These are phyloP conservation scores for Hormiphora californensis DNA, from an alignment of 37 sponge, comb jelly and placozoan species.

Conservation along the genomic window DNA sequence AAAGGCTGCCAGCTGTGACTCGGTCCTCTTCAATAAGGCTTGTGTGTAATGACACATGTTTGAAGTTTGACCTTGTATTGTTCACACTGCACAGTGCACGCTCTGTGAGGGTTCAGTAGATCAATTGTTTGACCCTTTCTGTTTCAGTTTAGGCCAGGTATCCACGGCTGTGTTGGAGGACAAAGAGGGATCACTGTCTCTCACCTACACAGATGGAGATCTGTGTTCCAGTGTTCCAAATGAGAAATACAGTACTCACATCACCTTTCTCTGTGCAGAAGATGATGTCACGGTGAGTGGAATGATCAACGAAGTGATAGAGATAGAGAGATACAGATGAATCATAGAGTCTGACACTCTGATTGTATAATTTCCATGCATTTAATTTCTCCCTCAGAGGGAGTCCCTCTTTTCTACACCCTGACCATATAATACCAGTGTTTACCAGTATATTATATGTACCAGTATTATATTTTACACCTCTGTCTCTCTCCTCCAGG, in stretches of 20 bases:
- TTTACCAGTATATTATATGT: not conserved
- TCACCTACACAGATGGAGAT: conserved; percentile 6
- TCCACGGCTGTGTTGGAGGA: not conserved
- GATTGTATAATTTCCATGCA: too few relatives aligned
- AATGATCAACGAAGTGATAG: too few relatives aligned
- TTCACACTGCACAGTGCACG: too few relatives aligned
- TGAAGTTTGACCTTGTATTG: too few relatives aligned
- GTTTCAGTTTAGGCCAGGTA: conserved; percentile 11
- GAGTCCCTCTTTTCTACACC: too few relatives aligned
- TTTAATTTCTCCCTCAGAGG: too few relatives aligned
- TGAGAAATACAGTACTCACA: not conserved
- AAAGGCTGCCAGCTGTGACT: not conserved
- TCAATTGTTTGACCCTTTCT: too few relatives aligned
- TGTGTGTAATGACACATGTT: too few relatives aligned
- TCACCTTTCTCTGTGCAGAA: conserved; percentile 26
- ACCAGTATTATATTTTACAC: not conserved
- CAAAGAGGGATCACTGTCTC: not conserved
- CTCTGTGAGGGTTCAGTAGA: too few relatives aligned
- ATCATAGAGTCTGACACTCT: too few relatives aligned
- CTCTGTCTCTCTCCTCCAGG: not conserved
- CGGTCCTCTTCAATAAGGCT: too few relatives aligned
- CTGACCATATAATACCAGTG: not conserved
- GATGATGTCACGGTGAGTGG: not conserved
- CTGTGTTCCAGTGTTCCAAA: conserved; percentile 8
- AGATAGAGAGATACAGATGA: too few relatives aligned